Evolutionary conservation across 2,888 invertebrate species (phyloP).

Genomic region (Luperina nickerlii): DNA sequence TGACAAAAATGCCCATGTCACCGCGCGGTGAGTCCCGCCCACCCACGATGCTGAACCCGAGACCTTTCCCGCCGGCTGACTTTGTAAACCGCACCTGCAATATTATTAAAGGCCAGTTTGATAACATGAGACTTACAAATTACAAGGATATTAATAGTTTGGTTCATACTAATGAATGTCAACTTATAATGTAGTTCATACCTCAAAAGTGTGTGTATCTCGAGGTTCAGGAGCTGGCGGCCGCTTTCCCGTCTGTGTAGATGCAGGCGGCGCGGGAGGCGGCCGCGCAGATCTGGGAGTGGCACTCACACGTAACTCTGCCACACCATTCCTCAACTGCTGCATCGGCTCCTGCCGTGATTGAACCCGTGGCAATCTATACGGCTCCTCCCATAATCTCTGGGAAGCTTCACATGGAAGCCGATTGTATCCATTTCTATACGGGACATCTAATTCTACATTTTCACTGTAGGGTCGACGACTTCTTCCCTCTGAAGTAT

Average conservation of each 20-base stretch:
- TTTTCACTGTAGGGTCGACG: slow-evolving; percentile 87
- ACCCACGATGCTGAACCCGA: slow-evolving; percentile 97
- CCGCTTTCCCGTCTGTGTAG: slow-evolving; percentile 74
- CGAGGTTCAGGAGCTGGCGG: slow-evolving; percentile 87
- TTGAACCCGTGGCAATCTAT: slow-evolving; percentile 85
- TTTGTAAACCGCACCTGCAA: slow-evolving; percentile 92
- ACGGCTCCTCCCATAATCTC: slow-evolving; percentile 87
- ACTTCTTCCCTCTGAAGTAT: slow-evolving; percentile 78
- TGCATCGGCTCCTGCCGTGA: slow-evolving; percentile 83
- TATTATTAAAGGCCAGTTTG: slow-evolving; percentile 28
- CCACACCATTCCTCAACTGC: slow-evolving; percentile 83
- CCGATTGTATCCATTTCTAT: slow-evolving; percentile 84
- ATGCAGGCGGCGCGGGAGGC: slow-evolving; percentile 81
- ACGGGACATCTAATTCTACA: slow-evolving; percentile 84
- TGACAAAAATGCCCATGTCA: slow-evolving; percentile 96
- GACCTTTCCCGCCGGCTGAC: slow-evolving; percentile 95
- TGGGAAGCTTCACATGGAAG: slow-evolving; percentile 78
- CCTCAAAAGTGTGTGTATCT: slow-evolving; percentile 86
- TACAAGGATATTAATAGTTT: slow-evolving; percentile 1
- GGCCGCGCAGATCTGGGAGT: slow-evolving; percentile 84
- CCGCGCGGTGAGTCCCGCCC: slow-evolving; percentile 96
- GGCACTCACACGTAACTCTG: slow-evolving; percentile 85
- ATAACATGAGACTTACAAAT: slow-evolving; percentile 25
- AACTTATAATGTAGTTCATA: slow-evolving; percentile 55
- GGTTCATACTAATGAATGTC: not conserved